Conservation (phyloP, 1,140 invertebrate genomes). For the Neoseiulus cucumeris region DNA sequence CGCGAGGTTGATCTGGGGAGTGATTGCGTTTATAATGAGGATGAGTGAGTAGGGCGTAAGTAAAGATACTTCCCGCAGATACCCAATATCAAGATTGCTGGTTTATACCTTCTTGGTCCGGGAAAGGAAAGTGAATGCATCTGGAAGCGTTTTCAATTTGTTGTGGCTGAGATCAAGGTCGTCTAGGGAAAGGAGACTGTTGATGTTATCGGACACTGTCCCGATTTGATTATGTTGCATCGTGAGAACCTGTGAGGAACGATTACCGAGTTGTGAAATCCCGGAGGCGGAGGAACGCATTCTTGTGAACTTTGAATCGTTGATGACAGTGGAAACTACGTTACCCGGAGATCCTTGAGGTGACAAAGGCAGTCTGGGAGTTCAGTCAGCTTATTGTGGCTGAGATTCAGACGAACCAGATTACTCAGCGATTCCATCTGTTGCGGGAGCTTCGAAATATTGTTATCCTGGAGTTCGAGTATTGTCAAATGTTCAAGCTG, state of each 20-base stretch:
- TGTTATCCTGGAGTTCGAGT: slow-evolving; percentile 5
- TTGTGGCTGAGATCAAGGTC: slow-evolving; percentile 41
- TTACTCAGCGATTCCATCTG: background rate
- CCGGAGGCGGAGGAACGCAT: background rate
- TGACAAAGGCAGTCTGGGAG: slow-evolving; percentile 25
- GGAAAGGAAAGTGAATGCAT: slow-evolving; percentile 37
- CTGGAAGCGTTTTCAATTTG: slow-evolving; percentile 33
- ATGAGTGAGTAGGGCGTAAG: no score
- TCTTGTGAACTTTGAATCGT: background rate
- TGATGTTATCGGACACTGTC: slow-evolving; percentile 26
- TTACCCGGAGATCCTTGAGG: slow-evolving; percentile 21
- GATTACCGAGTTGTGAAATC: background rate
- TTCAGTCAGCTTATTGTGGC: slow-evolving; percentile 28
- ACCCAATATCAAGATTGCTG: no score
- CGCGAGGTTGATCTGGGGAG: background rate
- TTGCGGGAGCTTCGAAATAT: background rate
- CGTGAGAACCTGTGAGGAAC: slow-evolving; percentile 21
- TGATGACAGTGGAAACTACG: background rate
- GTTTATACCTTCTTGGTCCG: slow-evolving; percentile 31
- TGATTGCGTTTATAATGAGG: no score
- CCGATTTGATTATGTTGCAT: slow-evolving; percentile 27
- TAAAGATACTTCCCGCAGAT: no score
- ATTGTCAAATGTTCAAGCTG: background rate
- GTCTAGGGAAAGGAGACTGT: slow-evolving; percentile 27
- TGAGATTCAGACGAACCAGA: slow-evolving; percentile 18